These are phyloP conservation scores for Protomyctophum bolini DNA, from an alignment of 2,113 vertebrate species.

Conservation along the genomic window DNA sequence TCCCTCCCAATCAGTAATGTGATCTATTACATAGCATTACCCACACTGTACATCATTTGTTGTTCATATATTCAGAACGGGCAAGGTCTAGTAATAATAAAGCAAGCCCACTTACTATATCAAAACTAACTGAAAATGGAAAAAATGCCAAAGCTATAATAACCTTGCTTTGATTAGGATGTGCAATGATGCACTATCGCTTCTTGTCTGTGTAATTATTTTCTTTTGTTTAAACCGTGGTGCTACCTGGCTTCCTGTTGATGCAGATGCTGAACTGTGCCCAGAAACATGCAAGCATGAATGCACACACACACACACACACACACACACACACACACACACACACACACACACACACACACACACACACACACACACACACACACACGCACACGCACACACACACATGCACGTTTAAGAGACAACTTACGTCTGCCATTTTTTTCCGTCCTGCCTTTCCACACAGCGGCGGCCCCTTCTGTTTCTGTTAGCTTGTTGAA, in stretches of 20 bases:
- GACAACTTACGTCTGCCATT: slow-evolving; percentile 64
- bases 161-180: too few relatives aligned
- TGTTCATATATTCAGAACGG: too few relatives aligned
- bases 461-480: slow-evolving; percentile 89
- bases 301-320: slow-evolving; percentile 1
- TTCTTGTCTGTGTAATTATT: too few relatives aligned
- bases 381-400: not conserved
- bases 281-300: not conserved
- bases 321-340: slow-evolving; percentile 17
- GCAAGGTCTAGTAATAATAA: too few relatives aligned
- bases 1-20: too few relatives aligned
- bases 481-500: slow-evolving; percentile 91
- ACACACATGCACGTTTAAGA: not conserved
- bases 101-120: too few relatives aligned
- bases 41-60: too few relatives aligned
- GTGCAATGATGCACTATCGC: too few relatives aligned
- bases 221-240: not conserved
- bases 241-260: not conserved
- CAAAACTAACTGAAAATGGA: too few relatives aligned
- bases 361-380: slow-evolving; percentile 2
- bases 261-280: too few relatives aligned
- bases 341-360: not conserved
- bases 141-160: too few relatives aligned
- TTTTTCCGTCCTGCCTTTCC: slow-evolving; percentile 94
- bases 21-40: too few relatives aligned